These are phyloP conservation scores for Agrochola lota DNA, from an alignment of 2,888 invertebrate species.

Conservation along the genomic window DNA sequence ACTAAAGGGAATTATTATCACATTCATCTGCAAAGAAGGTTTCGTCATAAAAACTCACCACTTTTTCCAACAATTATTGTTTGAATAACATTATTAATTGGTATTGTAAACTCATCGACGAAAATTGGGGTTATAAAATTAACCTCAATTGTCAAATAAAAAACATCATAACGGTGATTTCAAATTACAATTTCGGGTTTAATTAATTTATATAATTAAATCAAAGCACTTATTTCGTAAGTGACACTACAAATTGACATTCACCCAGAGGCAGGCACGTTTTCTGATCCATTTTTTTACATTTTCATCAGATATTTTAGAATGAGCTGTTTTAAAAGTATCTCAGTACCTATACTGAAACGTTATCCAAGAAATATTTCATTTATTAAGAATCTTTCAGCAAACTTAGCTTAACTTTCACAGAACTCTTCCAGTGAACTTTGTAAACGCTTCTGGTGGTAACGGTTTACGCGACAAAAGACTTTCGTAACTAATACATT, in stretches of 20 bases:
- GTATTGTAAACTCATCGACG: background rate
- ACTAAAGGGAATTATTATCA: background rate
- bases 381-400: slow-evolving; percentile 3
- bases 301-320: background rate
- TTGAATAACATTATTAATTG: background rate
- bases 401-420: background rate
- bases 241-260: too few species aligned
- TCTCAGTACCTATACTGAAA: background rate
- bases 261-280: background rate
- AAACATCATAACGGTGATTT: background rate
- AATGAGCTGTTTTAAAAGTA: background rate
- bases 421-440: slow-evolving; percentile 14
- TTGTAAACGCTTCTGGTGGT: slow-evolving; percentile 22
- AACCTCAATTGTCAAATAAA: background rate
- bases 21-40: background rate
- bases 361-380: background rate
- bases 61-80: background rate
- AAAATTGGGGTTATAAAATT: background rate
- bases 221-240: background rate
- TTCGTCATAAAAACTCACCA: background rate
- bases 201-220: background rate
- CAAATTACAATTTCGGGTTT: background rate
- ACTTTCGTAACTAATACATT: slow-evolving; percentile 15
- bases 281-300: background rate
- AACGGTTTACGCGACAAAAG: slow-evolving; percentile 21